Base-by-base conservation (phyloP, 2,888 invertebrate species). In the Hirtodrosophila confusa region DNA sequence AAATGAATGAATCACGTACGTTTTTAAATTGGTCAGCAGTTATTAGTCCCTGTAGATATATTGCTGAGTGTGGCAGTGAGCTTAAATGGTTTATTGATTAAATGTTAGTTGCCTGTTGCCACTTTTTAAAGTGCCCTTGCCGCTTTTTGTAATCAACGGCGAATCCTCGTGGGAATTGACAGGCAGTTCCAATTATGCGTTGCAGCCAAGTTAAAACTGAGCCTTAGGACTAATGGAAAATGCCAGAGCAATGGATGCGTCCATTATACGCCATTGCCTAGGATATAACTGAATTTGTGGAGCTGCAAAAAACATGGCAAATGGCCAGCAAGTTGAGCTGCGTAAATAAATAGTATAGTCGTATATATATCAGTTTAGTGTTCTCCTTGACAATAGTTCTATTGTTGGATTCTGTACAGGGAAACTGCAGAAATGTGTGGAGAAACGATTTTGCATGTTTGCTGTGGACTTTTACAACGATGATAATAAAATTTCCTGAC, bases 291-390 rank as follows among this genome's bases (percentile, higher is more conserved):
- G 47, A 24, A 41, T 47, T 44, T 58, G 0, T 31, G 33, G 56
- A 49, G 29, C n/a, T 27, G 4, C 27, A 27, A 6, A 54, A 37
- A 58, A 12, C 31, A 57, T 71, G 71, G 73, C 71, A 74, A 67
- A 23, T 55, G 61, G 76, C 73, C 73, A 74, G 55, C 53, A 61
- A 71, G 41, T 75, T 44, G 54, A 65, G 36, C 45, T 69, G 61
- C 53, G 45, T 58, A 54, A 43, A 57, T 36, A 61, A 54, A 48
- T 62, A 55, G 0, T 23, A 41, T 54, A 40, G 31, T 27, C 29
- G 12, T 12, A 1, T 12, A 12, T 35, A 33, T 37, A 47, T 35
- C 8, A 8, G 24, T 43, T 1, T 41, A 31, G n/a, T 27, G 23
- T 50, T 33, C 36, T 29, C 33, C 44, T 39, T 27, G 33, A 35